Evolutionary conservation across 23 tunicate species (phyloP), one percentile per base, ranked within the genome.

Genomic region (Halocynthia aurantium): DNA sequence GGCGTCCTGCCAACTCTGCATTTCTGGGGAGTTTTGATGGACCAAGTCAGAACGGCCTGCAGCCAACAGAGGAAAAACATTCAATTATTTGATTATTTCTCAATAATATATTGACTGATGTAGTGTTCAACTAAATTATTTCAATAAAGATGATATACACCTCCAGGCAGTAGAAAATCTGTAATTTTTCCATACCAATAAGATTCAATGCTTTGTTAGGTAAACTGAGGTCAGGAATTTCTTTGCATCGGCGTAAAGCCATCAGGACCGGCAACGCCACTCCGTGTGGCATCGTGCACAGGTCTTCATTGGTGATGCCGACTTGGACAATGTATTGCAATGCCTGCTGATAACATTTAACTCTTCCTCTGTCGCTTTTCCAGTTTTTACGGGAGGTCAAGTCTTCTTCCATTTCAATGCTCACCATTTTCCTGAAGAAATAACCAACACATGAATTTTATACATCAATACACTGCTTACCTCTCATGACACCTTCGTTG

Each of bases 31-130:
- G 5, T 86, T 72, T 61, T 92, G 98, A 6, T 79, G 56, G 52
- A 86, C 81, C 12, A 92, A 75, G 74, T 92, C 98, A 15, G 51
- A 51, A 5, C 98, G 87, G 13, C 92, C 98, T 92, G 75, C 22
- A n/a, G 9, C 5, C 6, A 50, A 67, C 40, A 12, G 49, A 67
- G 31, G 21, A 11, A 67, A 19, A 67, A 50, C 13, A 67, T 49
- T n/a, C 21, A 50, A 12, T 12, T 13, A 4, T 67, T 6, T 9
- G 1, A 8, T 9, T 10, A 49, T 20, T 11, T 65, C 70, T 65
- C 31, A 15, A 10, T 65, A 11, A 65, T 20, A 65, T 13, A 13
- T 13, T 58, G 15, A 13, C 63, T 58, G n/a, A 58, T 13, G n/a
- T 58, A 58, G 63, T 1, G 4, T 58, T 58, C 15, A 58, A n/a